These are phyloP conservation scores for Tarsius wallacei DNA, from an alignment of 2,797 vertebrate species.

Conservation along the genomic window DNA sequence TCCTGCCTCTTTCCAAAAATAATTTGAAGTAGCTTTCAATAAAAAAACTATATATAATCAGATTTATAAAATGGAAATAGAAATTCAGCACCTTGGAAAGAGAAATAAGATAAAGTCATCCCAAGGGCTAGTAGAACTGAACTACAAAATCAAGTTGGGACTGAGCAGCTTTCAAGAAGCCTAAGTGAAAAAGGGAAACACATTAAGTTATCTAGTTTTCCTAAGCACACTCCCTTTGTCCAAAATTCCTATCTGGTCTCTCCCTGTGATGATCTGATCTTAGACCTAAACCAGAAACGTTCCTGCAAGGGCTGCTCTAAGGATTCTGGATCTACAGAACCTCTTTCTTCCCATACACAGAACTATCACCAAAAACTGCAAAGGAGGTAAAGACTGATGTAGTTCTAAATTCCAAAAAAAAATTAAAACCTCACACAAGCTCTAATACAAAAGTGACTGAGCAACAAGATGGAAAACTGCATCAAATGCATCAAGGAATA, in stretches of 20 bases:
- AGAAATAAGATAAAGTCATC: constrained; percentile 41
- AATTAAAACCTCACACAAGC: neutral
- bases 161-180: neutral
- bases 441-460: neutral
- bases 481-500: neutral
- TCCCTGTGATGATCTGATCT: neutral
- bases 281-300: constrained; percentile 17
- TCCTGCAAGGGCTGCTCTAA: neutral
- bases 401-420: neutral
- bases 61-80: constrained; percentile 53
- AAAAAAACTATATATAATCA: neutral
- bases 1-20: neutral
- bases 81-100: constrained; percentile 63
- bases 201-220: constrained; percentile 5
- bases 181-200: neutral
- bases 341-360: neutral
- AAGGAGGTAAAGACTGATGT: neutral
- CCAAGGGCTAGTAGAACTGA: neutral
- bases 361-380: neutral
- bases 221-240: neutral
- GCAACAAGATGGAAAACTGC: neutral
- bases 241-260: neutral
- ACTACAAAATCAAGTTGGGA: neutral
- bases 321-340: neutral
- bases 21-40: neutral